Conservation (phyloP, 2,113 vertebrate species). For the Indicator maculatus region DNA sequence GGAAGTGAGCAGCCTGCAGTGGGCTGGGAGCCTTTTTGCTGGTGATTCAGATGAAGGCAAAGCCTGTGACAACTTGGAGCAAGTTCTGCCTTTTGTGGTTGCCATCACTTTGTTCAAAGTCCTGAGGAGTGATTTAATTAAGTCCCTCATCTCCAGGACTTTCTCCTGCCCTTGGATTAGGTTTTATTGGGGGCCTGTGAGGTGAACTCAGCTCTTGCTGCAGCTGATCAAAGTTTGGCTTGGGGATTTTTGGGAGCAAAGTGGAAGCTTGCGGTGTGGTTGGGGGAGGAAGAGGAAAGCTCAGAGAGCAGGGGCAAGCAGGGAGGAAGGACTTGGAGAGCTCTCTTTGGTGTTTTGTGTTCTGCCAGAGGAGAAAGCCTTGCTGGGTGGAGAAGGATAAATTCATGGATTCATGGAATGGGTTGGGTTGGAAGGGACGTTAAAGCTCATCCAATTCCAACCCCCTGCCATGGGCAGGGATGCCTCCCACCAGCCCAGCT, state of each 20-base stretch:
- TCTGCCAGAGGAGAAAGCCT: too few relatives aligned
- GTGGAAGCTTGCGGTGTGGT: not conserved
- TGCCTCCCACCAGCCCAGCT: too few relatives aligned
- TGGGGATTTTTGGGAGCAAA: not conserved
- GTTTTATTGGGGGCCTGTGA: not conserved
- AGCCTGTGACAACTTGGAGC: not conserved
- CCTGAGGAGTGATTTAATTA: constrained; percentile 11
- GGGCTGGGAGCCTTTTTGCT: not conserved
- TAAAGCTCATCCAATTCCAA: too few relatives aligned
- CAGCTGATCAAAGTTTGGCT: not conserved
- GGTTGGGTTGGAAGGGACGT: too few relatives aligned
- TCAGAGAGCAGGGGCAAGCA: too few relatives aligned
- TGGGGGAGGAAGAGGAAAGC: not conserved
- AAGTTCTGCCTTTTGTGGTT: not conserved
- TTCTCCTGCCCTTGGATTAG: not conserved
- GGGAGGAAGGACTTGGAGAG: too few relatives aligned
- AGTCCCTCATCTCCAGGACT: not conserved
- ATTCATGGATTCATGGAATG: too few relatives aligned
- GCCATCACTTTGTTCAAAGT: not conserved
- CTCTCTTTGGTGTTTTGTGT: too few relatives aligned
- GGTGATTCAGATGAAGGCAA: not conserved
- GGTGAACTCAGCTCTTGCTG: not conserved
- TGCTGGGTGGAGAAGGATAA: too few relatives aligned
- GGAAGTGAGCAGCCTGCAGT: not conserved
- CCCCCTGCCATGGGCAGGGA: too few relatives aligned